Percentiles rank a stretch among this genome's conserved stretches.
These are phyloP conservation scores for Phalloptychus januarius DNA, from an alignment of 2,797 vertebrate genomes.

Conservation along the genomic window DNA sequence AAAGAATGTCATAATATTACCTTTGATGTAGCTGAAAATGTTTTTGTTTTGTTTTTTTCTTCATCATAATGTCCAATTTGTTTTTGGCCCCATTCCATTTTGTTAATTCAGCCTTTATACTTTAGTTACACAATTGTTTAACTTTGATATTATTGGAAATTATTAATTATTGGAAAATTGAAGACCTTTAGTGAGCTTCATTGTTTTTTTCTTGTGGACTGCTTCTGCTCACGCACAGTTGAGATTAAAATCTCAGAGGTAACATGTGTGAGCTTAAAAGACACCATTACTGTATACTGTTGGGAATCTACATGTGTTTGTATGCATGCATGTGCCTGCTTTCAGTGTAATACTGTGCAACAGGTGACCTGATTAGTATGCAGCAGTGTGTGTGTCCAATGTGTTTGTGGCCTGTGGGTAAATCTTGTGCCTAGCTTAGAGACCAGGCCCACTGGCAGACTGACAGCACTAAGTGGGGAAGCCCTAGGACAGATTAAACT, in stretches of 20 bases:
- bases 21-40: background rate
- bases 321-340: conserved; percentile 11
- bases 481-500: conserved; percentile 48
- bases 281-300: background rate
- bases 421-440: conserved; percentile 51
- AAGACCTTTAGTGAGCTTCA: conserved; percentile 23
- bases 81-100: background rate
- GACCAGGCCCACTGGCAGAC: conserved; percentile 32
- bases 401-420: conserved; percentile 47
- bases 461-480: conserved; percentile 61
- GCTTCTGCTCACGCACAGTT: background rate
- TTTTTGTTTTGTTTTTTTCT: background rate
- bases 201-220: conserved; percentile 5
- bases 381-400: conserved; percentile 48
- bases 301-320: background rate
- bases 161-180: no score
- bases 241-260: background rate
- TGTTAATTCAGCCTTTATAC: background rate
- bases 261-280: background rate
- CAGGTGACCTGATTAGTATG: conserved; percentile 70
- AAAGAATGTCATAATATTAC: background rate
- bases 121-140: background rate
- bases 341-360: conserved; percentile 49
- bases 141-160: background rate
- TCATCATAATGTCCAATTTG: background rate